Evolutionary conservation across 2,113 vertebrate species (phyloP), one percentile per base, ranked within the genome.

Genomic region (Halichoeres trimaculatus): DNA sequence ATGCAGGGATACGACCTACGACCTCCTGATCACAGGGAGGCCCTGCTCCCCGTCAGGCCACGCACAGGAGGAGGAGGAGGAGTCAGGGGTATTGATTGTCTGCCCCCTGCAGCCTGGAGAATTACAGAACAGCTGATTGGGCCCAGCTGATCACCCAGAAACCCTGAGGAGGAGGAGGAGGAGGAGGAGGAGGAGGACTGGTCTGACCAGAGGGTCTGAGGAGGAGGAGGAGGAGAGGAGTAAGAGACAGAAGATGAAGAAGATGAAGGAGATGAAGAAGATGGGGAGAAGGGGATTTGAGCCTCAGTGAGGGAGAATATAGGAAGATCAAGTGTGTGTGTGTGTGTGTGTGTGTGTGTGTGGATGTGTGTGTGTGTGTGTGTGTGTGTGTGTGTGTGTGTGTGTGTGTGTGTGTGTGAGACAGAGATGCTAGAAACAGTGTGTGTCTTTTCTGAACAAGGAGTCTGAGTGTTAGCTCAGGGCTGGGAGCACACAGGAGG

Each of bases 101-200:
- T 57, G 71, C 72, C 65, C 79, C 85, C 64, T 61, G 83, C 80
- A 72, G 81, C 76, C 74, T 73, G 65, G 75, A 74, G 84, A 85
- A 86, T 89, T 84, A 89, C 76, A 74, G 56, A 73, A 70, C 85
- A 91, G 81, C 81, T 84, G 78, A 68, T 70, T 70, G 73, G 81
- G 56, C 68, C 62, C 76, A 64, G 19, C 57, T 76, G 71, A 74
- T 58, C 62, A 78, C 60, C 1, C 20, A 75, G 66, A 67, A 61
- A 71, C 81, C 70, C 76, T 70, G 43, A 41, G 38, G 52, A 4
- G 17, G 13, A 35, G 20, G 13, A 76, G 38, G n/a, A 30, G 34
- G 43, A 41, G 26, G n/a, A n/a, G 43, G 56, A 71, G 60, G 73
- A 70, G 56, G 53, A 81, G 58, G 47, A 78, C 58, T 45, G 60